Evolutionary conservation across 2,797 vertebrate genomes (phyloP).

Genomic region (Zenarchopterus dispar): DNA sequence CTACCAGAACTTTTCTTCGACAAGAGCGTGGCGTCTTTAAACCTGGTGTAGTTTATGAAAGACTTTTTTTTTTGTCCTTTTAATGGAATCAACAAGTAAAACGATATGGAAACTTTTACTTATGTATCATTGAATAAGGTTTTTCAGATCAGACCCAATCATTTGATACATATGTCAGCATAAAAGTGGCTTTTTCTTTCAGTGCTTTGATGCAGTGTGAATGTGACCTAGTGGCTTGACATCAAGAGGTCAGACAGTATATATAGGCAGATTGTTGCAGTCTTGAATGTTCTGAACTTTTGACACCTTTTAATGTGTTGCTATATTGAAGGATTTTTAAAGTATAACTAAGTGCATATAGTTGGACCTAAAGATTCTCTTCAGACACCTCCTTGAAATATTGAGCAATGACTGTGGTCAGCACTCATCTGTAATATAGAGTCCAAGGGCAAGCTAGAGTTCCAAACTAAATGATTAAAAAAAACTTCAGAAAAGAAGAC

Average conservation of each 20-base stretch:
- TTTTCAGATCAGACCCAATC: no score
- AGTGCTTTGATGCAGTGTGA: not conserved
- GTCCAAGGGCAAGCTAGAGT: conserved; percentile 26
- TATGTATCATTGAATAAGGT: no score
- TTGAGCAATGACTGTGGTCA: not conserved
- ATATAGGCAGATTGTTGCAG: not conserved
- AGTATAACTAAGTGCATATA: conserved; percentile 8
- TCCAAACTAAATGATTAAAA: conserved; percentile 30
- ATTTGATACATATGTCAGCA: no score
- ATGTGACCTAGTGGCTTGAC: conserved; percentile 8
- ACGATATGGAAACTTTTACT: no score
- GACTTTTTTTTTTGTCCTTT: no score
- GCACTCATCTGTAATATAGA: conserved; percentile 11
- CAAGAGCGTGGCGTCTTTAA: no score
- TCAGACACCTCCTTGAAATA: not conserved
- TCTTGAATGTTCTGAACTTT: conserved; percentile 6
- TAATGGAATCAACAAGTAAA: no score
- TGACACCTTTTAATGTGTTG: not conserved
- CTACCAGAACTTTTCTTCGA: conserved; percentile 27
- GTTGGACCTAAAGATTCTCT: not conserved
- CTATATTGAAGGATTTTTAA: not conserved
- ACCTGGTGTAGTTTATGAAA: no score
- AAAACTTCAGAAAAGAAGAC: conserved; percentile 9
- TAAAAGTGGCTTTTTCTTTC: not conserved
- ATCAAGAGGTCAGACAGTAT: conserved; percentile 6